Conservation (phyloP, 2,113 vertebrate species). For the Gobio gobio region DNA sequence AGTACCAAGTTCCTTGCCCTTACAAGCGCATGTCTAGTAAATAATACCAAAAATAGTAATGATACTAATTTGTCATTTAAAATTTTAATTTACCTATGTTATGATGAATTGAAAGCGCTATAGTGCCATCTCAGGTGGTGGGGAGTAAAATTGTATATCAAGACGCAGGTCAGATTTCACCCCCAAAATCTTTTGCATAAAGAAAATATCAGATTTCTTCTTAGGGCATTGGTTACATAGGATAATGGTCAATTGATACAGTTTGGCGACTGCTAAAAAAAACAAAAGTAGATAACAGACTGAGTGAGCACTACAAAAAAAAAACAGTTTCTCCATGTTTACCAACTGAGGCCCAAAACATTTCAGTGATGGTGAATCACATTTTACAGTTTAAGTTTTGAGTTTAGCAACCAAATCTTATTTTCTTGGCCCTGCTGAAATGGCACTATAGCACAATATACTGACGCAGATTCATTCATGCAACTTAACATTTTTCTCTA, state of each 20-base stretch:
- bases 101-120: neutral
- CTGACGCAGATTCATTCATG: neutral
- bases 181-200: neutral
- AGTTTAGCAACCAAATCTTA: neutral
- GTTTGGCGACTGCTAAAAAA: neutral
- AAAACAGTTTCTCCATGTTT: neutral
- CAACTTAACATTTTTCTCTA: neutral
- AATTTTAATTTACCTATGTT: neutral
- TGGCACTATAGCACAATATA: constrained; percentile 1
- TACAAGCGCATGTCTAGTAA: neutral
- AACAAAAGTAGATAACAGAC: neutral
- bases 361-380: neutral
- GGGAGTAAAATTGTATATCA: neutral
- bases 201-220: neutral
- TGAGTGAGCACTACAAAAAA: neutral
- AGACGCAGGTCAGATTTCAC: neutral
- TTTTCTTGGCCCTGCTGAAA: neutral
- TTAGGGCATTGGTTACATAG: neutral
- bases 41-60: neutral
- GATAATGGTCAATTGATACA: neutral
- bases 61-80: neutral
- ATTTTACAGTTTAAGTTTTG: neutral
- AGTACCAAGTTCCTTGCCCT: neutral
- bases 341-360: neutral
- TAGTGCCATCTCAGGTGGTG: constrained; percentile 15